Evolutionary conservation across 2,797 vertebrate genomes (phyloP).

Genomic region (Mormyrops boulengeri): DNA sequence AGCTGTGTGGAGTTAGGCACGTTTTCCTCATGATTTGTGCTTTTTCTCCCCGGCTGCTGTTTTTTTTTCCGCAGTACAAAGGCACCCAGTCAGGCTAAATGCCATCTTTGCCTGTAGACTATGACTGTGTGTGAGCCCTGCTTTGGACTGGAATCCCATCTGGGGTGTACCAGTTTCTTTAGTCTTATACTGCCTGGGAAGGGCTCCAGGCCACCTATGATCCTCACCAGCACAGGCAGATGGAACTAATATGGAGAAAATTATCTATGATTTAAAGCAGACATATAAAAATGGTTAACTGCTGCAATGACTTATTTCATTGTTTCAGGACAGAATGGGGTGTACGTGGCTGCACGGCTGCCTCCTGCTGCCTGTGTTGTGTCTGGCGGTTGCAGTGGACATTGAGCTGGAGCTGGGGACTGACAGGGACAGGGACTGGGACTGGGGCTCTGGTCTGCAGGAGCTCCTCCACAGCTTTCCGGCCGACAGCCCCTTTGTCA

Average conservation of each 20-base stretch:
- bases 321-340: constrained; percentile 32
- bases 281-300: background rate
- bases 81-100: background rate
- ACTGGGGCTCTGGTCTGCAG: constrained; percentile 61
- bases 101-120: background rate
- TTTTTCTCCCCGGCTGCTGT: background rate
- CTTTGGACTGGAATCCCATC: background rate
- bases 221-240: background rate
- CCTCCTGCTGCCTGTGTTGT: constrained; percentile 31
- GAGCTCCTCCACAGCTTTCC: constrained; percentile 59
- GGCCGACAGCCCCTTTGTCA: constrained; percentile 62
- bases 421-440: constrained; percentile 46
- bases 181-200: background rate
- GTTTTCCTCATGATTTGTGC: background rate
- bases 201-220: background rate
- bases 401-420: constrained; percentile 15
- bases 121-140: background rate
- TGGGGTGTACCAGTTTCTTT: background rate
- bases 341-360: constrained; percentile 23
- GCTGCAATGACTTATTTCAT: constrained; percentile 12
- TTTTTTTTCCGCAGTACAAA: background rate
- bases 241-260: background rate
- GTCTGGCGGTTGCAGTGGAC: constrained; percentile 8
- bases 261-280: background rate
- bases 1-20: background rate